Evolutionary conservation across 2,113 vertebrate genomes (phyloP).

Genomic region (Microtus oregoni): DNA sequence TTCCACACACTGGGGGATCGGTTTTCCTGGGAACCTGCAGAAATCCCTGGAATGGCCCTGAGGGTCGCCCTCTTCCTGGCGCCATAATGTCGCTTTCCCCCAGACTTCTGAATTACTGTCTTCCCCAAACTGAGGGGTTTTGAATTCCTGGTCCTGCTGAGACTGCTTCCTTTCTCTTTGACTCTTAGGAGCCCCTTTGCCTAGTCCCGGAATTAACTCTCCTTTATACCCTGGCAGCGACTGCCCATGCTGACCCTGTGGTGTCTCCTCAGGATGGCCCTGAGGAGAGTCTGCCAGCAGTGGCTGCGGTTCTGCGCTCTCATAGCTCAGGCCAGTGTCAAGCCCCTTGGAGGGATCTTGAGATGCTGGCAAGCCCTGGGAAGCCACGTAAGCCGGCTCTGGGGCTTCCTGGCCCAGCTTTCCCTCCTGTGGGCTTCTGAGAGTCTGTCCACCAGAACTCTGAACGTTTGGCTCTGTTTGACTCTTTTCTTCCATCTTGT

Average conservation of each 20-base stretch:
- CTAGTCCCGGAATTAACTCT: not conserved
- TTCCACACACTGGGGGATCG: not conserved
- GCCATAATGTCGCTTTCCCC: not conserved
- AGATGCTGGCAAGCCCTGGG: not conserved
- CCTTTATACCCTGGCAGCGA: not conserved
- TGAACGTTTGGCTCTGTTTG: not conserved
- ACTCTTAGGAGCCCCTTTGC: no score
- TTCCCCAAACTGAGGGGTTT: not conserved
- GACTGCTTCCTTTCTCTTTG: not conserved
- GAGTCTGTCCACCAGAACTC: not conserved
- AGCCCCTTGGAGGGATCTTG: not conserved
- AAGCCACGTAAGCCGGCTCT: not conserved
- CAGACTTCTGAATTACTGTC: not conserved
- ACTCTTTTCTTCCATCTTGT: not conserved
- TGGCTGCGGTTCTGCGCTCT: not conserved
- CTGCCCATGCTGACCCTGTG: not conserved
- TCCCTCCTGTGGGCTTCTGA: not conserved
- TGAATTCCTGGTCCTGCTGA: not conserved
- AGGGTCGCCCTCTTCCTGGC: not conserved
- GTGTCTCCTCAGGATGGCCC: not conserved
- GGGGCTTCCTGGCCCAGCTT: not conserved
- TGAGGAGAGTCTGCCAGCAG: not conserved
- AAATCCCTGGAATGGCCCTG: accelerated
- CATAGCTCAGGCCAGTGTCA: not conserved
- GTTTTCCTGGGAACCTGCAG: not conserved